Evolutionary conservation across 2,888 invertebrate genomes (phyloP).

Genomic region (Mantis religiosa): DNA sequence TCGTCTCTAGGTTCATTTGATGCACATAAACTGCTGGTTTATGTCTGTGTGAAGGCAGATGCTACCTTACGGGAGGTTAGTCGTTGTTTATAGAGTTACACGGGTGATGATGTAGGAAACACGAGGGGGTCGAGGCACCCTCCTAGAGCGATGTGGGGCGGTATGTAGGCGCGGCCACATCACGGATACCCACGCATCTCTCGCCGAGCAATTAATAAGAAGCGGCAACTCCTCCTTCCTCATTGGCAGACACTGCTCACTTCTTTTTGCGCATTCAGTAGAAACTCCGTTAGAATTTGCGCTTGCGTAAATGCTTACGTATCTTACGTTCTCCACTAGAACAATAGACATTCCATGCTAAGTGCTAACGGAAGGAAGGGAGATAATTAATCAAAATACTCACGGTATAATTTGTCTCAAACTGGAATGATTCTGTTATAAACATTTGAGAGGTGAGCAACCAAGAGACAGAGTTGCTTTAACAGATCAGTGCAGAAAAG

Average conservation of each 20-base stretch:
- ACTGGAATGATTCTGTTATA: no score
- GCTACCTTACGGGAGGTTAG: not conserved
- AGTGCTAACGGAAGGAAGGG: no score
- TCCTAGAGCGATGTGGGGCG: not conserved
- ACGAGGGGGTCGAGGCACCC: not conserved
- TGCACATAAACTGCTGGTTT: no score
- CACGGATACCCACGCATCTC: not conserved
- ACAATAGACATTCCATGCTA: no score
- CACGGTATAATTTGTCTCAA: no score
- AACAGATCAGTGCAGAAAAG: no score
- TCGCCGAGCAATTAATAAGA: not conserved
- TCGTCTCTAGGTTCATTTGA: no score
- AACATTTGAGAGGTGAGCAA: no score
- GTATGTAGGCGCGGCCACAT: not conserved
- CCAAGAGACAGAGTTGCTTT: no score
- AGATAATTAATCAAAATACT: no score
- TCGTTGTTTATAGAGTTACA: not conserved
- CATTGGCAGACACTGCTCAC: not conserved
- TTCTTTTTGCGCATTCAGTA: not conserved
- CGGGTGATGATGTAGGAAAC: not conserved
- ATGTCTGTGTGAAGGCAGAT: no score
- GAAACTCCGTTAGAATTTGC: not conserved
- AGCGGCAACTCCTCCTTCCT: not conserved
- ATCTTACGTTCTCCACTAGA: no score
- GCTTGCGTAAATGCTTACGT: not conserved